A percentile compares a stretch with the other conserved stretches of the same genome.
phyloP scores from a whole-genome alignment of 2,888 invertebrate genomes.

The Drosophila yooni region DNA sequence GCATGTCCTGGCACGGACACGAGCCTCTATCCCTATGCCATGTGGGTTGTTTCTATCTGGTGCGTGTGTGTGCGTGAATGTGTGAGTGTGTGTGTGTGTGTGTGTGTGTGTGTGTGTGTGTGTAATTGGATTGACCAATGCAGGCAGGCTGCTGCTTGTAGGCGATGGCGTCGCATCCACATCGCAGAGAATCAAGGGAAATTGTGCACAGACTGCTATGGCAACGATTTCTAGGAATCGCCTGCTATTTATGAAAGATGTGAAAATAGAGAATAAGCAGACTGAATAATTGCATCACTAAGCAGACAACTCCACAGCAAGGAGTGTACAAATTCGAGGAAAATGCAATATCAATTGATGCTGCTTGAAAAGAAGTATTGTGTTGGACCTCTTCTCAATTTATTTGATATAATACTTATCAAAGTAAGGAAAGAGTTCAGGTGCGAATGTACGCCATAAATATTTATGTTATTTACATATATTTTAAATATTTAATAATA shows the following conservation, averaged over 20 bases:
- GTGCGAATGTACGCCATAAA: background rate
- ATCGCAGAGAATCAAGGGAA: background rate
- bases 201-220: background rate
- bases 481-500: background rate
- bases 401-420: background rate
- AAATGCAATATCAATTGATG: background rate
- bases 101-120: conserved; percentile 34
- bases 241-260: background rate
- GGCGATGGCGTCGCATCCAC: conserved; percentile 47
- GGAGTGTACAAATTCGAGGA: background rate
- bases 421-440: background rate
- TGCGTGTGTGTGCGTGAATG: conserved; percentile 2
- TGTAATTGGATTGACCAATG: conserved; percentile 67
- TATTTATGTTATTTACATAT: too few species aligned
- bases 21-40: conserved; percentile 35
- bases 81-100: conserved; percentile 9
- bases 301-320: background rate
- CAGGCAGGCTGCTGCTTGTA: conserved; percentile 49
- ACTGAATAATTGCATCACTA: too few species aligned
- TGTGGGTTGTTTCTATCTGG: conserved; percentile 57
- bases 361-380: background rate
- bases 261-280: background rate
- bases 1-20: conserved; percentile 36
- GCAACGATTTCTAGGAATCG: background rate
- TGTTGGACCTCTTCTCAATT: background rate